Conservation (phyloP, 1,140 invertebrate genomes). For the Temnothorax nylanderi region DNA sequence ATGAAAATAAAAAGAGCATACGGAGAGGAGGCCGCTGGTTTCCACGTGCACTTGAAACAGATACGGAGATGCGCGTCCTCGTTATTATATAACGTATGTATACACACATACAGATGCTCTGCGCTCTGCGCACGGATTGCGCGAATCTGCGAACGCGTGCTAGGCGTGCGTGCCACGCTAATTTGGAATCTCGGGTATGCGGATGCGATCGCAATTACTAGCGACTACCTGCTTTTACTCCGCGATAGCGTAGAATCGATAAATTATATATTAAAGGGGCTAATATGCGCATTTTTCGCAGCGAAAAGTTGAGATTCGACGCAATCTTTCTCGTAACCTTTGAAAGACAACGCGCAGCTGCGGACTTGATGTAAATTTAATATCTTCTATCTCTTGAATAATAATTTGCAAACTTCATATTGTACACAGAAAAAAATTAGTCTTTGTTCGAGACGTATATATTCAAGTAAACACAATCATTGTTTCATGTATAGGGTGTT, state of each 20-base stretch:
- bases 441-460: too few relatives aligned
- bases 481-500: too few relatives aligned
- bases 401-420: too few relatives aligned
- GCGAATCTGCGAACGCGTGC: conserved; percentile 1
- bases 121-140: not conserved
- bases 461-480: too few relatives aligned
- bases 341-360: not conserved
- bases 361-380: not conserved
- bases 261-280: conserved; percentile 1
- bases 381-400: too few relatives aligned
- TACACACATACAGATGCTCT: not conserved
- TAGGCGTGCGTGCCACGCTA: conserved; percentile 33
- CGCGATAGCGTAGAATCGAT: not conserved
- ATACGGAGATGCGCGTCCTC: conserved; percentile 42
- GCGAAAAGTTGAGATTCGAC: not conserved
- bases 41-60: conserved; percentile 46
- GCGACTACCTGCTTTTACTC: conserved; percentile 17
- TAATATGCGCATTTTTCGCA: not conserved
- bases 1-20: conserved; percentile 42
- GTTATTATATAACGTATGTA: conserved; percentile 46
- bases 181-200: conserved; percentile 51
- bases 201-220: conserved; percentile 22
- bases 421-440: not conserved
- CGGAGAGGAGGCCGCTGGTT: not conserved
- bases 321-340: not conserved